A percentile compares a stretch with the other conserved stretches of the same genome.
phyloP scores from a whole-genome alignment of 2,113 vertebrate species.

The Hyperopisus bebe region DNA sequence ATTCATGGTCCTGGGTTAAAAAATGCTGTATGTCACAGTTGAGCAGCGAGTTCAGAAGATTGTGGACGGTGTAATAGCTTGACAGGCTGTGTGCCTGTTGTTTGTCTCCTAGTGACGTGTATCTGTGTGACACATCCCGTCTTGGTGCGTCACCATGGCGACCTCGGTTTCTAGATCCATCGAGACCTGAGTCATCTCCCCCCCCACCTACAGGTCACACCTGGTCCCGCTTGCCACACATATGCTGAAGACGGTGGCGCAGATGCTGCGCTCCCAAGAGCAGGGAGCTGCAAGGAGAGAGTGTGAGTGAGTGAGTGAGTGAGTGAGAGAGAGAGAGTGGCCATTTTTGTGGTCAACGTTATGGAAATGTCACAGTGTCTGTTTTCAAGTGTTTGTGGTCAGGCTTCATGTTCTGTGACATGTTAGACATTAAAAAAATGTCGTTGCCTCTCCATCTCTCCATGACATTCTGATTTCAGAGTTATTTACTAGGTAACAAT shows the following conservation, averaged over 20 bases:
- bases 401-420: conserved; percentile 34
- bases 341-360: conserved; percentile 33
- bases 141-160: background rate
- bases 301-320: conserved; percentile 12
- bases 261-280: background rate
- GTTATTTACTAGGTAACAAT: conserved; percentile 41
- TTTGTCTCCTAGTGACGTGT: background rate
- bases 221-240: background rate
- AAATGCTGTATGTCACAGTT: background rate
- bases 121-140: background rate
- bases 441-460: conserved; percentile 30
- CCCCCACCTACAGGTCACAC: background rate
- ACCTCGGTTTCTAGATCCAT: background rate
- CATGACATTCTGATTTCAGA: conserved; percentile 36
- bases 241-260: conserved; percentile 13
- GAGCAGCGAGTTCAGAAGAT: background rate
- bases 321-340: background rate
- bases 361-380: conserved; percentile 26
- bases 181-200: background rate
- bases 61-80: background rate
- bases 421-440: conserved; percentile 37
- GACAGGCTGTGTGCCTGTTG: background rate
- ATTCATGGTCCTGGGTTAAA: background rate
- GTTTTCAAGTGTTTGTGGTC: conserved; percentile 44
- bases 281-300: background rate